Percentiles rank a stretch among this genome's conserved stretches.
These are phyloP conservation scores for Colistium nudipinnis DNA, from an alignment of 2,113 vertebrate species.

Conservation along the genomic window DNA sequence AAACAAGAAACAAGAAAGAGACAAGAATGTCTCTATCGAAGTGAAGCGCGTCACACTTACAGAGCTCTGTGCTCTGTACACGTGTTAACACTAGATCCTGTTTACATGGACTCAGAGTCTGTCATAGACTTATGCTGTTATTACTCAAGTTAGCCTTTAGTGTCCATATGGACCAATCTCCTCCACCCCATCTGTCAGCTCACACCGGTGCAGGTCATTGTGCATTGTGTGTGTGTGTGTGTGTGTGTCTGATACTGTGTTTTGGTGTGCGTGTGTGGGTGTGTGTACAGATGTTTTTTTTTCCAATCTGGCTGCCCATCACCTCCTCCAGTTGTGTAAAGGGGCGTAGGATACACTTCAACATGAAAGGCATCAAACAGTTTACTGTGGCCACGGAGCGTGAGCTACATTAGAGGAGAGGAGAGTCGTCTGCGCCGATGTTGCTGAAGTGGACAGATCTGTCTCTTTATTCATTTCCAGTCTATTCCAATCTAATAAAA, in stretches of 20 bases:
- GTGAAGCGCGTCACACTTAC: constrained; percentile 45
- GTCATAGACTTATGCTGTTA: constrained; percentile 41
- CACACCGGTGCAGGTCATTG: constrained; percentile 32
- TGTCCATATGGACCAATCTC: constrained; percentile 72
- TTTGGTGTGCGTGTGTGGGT: constrained; percentile 15
- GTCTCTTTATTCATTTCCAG: no score
- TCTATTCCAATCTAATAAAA: background rate
- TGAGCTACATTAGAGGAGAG: constrained; percentile 7
- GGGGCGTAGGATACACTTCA: constrained; percentile 27
- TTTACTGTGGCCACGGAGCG: constrained; percentile 9
- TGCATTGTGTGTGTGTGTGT: constrained; percentile 4
- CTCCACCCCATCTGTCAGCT: constrained; percentile 69
- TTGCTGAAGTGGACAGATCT: background rate
- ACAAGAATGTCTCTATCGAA: constrained; percentile 23
- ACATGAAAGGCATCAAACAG: constrained; percentile 9
- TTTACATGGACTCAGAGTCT: constrained; percentile 50
- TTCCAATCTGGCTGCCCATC: constrained; percentile 15
- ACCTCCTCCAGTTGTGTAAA: constrained; percentile 4
- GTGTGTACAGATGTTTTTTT: background rate
- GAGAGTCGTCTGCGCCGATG: background rate
- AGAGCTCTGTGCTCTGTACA: constrained; percentile 15
- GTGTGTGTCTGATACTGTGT: constrained; percentile 1
- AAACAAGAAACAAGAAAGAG: no score
- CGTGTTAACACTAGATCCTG: constrained; percentile 53
- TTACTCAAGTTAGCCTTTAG: constrained; percentile 64